Percentiles rank a stretch among this genome's conserved stretches.
Evolutionary conservation across 2,113 vertebrate genomes (phyloP).

Genomic region (Phrynosoma platyrhinos): DNA sequence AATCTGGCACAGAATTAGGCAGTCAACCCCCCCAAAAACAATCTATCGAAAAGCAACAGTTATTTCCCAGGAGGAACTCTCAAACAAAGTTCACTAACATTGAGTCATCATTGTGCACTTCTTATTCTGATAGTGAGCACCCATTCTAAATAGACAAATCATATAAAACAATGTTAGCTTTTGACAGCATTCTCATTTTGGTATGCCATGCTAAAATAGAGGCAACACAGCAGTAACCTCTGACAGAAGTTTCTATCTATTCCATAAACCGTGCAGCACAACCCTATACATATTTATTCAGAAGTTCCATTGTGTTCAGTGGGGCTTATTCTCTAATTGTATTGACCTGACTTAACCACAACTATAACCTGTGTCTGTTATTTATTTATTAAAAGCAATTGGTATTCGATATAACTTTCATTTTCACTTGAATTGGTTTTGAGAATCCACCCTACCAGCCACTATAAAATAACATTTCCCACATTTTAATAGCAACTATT

Average conservation of each 20-base stretch:
- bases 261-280: neutral
- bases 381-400: neutral
- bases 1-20: constrained; percentile 73
- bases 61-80: constrained; percentile 49
- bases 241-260: constrained; percentile 50
- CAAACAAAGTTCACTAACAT: constrained; percentile 60
- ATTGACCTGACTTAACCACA: neutral
- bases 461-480: neutral
- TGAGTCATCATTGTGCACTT: constrained; percentile 50
- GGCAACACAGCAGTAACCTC: constrained; percentile 28
- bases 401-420: neutral
- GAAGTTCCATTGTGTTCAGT: neutral
- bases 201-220: constrained; percentile 72
- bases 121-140: constrained; percentile 49
- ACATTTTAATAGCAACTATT: neutral
- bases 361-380: neutral
- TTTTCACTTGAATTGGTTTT: constrained; percentile 10
- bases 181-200: constrained; percentile 57
- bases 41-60: constrained; percentile 67
- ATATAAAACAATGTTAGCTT: constrained; percentile 46
- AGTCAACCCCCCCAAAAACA: constrained; percentile 67
- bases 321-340: neutral
- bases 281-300: neutral
- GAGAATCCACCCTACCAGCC: neutral
- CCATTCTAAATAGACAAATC: constrained; percentile 54